Evolutionary conservation across 37 sponge, comb jelly and placozoan species (phyloP).

Genomic region (Theonella swinhoei): DNA sequence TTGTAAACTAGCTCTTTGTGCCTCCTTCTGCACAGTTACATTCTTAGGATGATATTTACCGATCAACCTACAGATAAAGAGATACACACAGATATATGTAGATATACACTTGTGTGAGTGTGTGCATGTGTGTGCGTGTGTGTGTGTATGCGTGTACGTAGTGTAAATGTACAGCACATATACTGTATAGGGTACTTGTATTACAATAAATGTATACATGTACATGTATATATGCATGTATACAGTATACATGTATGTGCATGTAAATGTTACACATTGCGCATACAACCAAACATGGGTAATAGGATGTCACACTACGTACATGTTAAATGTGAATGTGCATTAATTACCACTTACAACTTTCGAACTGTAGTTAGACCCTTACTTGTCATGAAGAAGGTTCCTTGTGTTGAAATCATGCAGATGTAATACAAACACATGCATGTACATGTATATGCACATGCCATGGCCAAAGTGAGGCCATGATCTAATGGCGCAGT

Average conservation of each 20-base stretch:
- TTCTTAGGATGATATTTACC: conserved; percentile 68
- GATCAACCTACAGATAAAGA: conserved; percentile 47
- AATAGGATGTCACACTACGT: no score
- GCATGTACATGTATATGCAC: no score
- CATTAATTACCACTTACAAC: no score
- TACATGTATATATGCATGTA: conserved; percentile 8
- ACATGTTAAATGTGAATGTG: no score
- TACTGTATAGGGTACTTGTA: not conserved
- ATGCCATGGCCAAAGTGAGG: not conserved
- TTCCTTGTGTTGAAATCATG: no score
- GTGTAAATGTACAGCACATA: not conserved
- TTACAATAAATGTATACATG: not conserved
- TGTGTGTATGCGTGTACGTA: not conserved
- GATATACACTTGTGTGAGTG: not conserved
- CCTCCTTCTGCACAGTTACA: conserved; percentile 12
- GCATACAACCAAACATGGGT: no score
- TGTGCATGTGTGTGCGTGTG: not conserved
- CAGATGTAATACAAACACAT: no score
- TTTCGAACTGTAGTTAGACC: no score
- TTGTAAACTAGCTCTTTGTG: conserved; percentile 15
- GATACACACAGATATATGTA: not conserved
- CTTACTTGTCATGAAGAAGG: no score
- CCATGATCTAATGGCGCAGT: not conserved
- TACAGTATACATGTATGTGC: not conserved
- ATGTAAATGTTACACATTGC: not conserved